phyloP scores from a whole-genome alignment of 2,888 invertebrate genomes.

The Oithona nana region DNA sequence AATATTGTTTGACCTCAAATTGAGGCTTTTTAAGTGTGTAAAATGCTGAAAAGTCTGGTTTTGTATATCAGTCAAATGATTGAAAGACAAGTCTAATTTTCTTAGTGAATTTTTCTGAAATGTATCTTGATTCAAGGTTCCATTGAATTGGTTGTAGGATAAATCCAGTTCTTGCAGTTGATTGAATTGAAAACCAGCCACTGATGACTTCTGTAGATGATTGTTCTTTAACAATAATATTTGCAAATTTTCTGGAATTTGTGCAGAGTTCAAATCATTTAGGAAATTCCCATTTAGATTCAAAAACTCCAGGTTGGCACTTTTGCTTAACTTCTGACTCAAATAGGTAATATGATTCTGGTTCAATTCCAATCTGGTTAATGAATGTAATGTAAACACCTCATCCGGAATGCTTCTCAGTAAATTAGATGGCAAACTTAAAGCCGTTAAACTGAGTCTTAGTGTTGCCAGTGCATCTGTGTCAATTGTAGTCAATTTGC shows the following conservation, averaged over 20 bases:
- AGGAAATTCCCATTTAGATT: neutral
- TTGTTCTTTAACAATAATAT: neutral
- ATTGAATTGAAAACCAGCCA: neutral
- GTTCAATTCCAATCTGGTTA: neutral
- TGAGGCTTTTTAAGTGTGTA: neutral
- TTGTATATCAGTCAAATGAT: neutral
- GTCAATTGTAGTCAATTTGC: neutral
- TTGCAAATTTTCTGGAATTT: neutral
- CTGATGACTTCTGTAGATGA: neutral
- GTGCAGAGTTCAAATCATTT: neutral
- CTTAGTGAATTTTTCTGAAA: neutral
- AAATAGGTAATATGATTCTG: neutral
- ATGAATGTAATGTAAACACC: neutral
- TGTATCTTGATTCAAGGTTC: neutral
- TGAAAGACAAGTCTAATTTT: neutral
- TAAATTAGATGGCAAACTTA: neutral
- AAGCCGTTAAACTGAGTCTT: neutral
- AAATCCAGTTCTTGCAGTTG: neutral
- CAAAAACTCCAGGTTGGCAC: neutral
- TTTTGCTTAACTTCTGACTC: neutral
- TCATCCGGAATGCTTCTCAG: neutral
- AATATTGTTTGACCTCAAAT: neutral
- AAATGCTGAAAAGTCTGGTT: neutral
- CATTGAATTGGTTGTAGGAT: neutral
- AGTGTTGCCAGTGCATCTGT: neutral